phyloP scores from a whole-genome alignment of 2,888 invertebrate species.

The Drosophila borealis region DNA sequence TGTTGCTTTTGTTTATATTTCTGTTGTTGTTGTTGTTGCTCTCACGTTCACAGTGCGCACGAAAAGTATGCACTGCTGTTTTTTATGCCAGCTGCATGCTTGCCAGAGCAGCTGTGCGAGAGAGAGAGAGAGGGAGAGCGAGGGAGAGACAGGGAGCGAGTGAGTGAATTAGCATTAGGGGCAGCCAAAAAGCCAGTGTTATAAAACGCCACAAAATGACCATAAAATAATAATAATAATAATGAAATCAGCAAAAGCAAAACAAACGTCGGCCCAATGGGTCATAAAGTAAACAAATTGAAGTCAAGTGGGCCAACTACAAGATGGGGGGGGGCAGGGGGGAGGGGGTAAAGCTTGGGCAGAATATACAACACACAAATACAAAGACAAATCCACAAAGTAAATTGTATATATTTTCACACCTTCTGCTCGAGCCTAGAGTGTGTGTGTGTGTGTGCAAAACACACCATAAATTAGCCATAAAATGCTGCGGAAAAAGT shows the following conservation, averaged over 20 bases:
- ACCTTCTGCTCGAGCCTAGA: conserved; percentile 15
- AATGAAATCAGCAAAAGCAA: conserved; percentile 63
- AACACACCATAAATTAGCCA: conserved; percentile 39
- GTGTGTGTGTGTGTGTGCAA: conserved; percentile 17
- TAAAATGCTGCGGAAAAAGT: conserved; percentile 30
- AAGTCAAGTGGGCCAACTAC: conserved; percentile 32
- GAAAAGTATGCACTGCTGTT: conserved; percentile 59
- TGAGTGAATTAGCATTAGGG: background rate
- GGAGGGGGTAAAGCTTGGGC: background rate
- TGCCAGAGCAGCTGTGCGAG: conserved; percentile 12
- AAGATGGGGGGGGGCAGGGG: background rate
- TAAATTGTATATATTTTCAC: conserved; percentile 42
- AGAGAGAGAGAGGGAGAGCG: background rate
- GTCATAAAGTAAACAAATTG: conserved; percentile 61
- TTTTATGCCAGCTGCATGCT: conserved; percentile 35
- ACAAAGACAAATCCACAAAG: conserved; percentile 33
- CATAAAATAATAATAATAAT: conserved; percentile 68
- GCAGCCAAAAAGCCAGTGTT: conserved; percentile 14
- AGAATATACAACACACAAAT: background rate
- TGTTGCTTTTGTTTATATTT: conserved; percentile 2
- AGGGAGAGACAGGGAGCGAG: background rate
- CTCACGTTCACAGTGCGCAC: conserved; percentile 25
- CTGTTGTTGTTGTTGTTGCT: conserved; percentile 2
- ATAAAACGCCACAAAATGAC: conserved; percentile 52
- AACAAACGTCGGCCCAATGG: conserved; percentile 45